Conservation (phyloP, 2,888 invertebrate genomes). For the Epinotia brunnichana region DNA sequence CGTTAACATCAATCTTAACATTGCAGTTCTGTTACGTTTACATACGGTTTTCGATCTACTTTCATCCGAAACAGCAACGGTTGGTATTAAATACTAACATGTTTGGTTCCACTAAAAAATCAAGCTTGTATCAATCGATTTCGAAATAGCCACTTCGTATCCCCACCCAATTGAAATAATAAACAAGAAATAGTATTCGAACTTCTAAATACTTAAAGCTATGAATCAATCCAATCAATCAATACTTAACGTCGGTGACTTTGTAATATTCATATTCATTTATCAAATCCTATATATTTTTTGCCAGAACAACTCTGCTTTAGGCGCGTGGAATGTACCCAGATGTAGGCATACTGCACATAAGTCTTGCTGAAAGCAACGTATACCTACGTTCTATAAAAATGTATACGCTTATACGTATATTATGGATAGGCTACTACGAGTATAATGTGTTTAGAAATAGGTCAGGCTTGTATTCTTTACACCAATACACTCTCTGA, state of each 20-base stretch:
- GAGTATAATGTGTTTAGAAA: neutral
- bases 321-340: neutral
- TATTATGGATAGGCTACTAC: neutral
- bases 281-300: too few species aligned
- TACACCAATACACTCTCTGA: slow-evolving; percentile 6
- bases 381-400: neutral
- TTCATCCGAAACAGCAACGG: neutral
- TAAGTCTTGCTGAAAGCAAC: neutral
- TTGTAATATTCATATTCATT: too few species aligned
- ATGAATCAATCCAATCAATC: too few species aligned
- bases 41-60: neutral
- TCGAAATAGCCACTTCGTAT: neutral
- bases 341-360: neutral
- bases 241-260: too few species aligned
- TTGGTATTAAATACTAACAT: neutral
- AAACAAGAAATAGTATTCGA: too few species aligned
- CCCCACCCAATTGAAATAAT: too few species aligned
- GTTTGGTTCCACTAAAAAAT: neutral
- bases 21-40: neutral
- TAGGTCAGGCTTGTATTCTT: slow-evolving; percentile 10
- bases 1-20: neutral
- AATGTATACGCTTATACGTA: too few species aligned
- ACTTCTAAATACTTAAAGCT: too few species aligned
- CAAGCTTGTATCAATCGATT: slow-evolving; percentile 10
- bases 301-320: too few species aligned